A percentile compares a stretch with the other conserved stretches of the same genome.
Conservation (phyloP, 2,113 vertebrate genomes). For the Jaculus jaculus region DNA sequence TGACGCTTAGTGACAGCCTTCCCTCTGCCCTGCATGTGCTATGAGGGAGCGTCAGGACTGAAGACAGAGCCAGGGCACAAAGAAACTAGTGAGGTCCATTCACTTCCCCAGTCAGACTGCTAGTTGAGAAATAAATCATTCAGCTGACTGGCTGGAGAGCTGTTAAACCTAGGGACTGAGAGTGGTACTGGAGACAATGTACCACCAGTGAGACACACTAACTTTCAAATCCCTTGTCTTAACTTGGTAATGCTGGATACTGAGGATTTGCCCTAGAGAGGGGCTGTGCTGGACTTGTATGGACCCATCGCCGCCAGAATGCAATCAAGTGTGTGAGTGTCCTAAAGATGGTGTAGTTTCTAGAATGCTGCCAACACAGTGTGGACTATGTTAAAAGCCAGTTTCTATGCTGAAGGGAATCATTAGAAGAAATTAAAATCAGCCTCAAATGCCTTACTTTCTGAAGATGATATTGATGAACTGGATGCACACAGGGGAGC, state of each 20-base stretch:
- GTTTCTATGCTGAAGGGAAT: neutral
- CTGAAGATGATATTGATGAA: constrained; percentile 81
- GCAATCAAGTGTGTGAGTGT: fast-evolving
- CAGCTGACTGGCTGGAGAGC: neutral
- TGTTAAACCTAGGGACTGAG: neutral
- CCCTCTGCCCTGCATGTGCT: neutral
- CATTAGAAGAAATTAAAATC: neutral
- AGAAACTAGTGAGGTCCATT: neutral
- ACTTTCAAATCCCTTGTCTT: neutral
- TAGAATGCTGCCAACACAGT: neutral
- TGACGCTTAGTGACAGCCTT: neutral
- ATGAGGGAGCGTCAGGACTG: too few relatives aligned
- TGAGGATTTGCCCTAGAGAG: neutral
- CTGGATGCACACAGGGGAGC: constrained; percentile 79
- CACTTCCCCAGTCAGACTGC: neutral
- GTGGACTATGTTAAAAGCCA: neutral
- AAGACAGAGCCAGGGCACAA: neutral
- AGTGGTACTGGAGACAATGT: neutral
- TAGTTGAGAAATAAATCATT: neutral
- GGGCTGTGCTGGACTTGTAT: too few relatives aligned
- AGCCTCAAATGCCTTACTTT: constrained; percentile 73
- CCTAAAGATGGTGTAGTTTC: neutral
- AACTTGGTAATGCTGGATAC: neutral
- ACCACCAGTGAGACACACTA: neutral
- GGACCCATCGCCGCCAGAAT: neutral